Evolutionary conservation across 2,797 vertebrate species (phyloP).

Genomic region (Chiropotes sagulatus): DNA sequence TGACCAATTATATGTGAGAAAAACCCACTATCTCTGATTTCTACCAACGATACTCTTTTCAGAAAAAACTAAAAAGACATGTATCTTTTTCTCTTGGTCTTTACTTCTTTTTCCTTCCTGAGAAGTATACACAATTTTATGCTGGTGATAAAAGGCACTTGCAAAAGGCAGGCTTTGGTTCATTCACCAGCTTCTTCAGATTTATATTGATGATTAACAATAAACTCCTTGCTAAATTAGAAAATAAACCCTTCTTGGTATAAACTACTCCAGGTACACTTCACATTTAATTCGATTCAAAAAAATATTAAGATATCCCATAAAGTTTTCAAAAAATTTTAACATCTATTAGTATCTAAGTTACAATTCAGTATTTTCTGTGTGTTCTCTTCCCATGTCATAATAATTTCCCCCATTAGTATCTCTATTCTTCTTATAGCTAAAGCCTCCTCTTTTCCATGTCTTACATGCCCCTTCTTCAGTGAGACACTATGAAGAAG

Average conservation of each 20-base stretch:
- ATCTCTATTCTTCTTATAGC: not conserved
- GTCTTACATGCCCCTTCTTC: not conserved
- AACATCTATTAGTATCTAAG: not conserved
- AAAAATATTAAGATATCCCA: not conserved
- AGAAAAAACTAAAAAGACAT: not conserved
- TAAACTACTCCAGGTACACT: not conserved
- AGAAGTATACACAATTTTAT: not conserved
- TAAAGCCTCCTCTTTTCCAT: not conserved
- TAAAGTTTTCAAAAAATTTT: not conserved
- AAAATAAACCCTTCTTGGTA: not conserved
- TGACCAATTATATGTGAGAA: not conserved
- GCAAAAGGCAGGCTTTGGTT: not conserved
- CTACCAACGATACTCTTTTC: not conserved
- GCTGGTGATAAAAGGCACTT: not conserved
- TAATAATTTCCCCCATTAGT: not conserved
- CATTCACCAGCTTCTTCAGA: not conserved
- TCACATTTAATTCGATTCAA: not conserved
- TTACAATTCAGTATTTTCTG: not conserved
- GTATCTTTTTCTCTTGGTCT: not conserved
- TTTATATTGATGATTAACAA: not conserved
- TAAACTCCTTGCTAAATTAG: not conserved
- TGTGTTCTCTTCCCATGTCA: not conserved
- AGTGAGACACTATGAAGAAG: not conserved
- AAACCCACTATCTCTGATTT: not conserved
- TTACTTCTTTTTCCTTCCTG: not conserved